phyloP scores from a whole-genome alignment of 2,113 vertebrate genomes.

The Struthidea cinerea region DNA sequence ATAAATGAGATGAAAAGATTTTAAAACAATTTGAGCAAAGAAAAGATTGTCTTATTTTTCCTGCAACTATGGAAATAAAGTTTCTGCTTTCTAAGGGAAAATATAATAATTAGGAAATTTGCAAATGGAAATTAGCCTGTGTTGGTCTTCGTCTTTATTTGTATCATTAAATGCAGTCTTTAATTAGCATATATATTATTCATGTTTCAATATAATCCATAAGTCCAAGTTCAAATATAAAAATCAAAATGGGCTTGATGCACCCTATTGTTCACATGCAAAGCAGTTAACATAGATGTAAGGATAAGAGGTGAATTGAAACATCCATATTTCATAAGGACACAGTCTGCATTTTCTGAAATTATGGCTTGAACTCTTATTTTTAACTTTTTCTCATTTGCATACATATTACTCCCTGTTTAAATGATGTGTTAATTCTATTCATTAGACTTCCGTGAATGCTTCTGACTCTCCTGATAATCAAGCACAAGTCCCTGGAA shows the following conservation, averaged over 20 bases:
- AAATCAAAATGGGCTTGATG: conserved; percentile 47
- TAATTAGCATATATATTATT: conserved; percentile 68
- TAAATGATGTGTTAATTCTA: conserved; percentile 71
- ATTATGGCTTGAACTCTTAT: conserved; percentile 48
- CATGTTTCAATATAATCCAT: conserved; percentile 46
- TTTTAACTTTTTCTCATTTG: conserved; percentile 64
- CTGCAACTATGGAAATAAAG: background rate
- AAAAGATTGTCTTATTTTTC: background rate
- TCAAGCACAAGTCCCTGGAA: conserved; percentile 46
- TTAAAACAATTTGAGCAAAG: background rate
- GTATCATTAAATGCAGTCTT: conserved; percentile 54
- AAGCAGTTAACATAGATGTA: conserved; percentile 45
- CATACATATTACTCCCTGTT: conserved; percentile 66
- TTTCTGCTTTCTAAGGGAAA: conserved; percentile 41
- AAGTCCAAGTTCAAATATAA: conserved; percentile 54
- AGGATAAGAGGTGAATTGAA: conserved; percentile 57
- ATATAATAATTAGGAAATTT: conserved; percentile 44
- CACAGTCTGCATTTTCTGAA: conserved; percentile 31
- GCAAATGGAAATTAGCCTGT: conserved; percentile 54
- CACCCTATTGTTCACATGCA: conserved; percentile 54
- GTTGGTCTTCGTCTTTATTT: conserved; percentile 47
- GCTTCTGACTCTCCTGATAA: conserved; percentile 57
- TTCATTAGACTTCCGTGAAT: conserved; percentile 60
- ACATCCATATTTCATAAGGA: conserved; percentile 55
- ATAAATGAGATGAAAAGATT: background rate